A percentile compares a stretch with the other conserved stretches of the same genome.
Conservation (phyloP, 2,113 vertebrate species). For the Melospiza georgiana region DNA sequence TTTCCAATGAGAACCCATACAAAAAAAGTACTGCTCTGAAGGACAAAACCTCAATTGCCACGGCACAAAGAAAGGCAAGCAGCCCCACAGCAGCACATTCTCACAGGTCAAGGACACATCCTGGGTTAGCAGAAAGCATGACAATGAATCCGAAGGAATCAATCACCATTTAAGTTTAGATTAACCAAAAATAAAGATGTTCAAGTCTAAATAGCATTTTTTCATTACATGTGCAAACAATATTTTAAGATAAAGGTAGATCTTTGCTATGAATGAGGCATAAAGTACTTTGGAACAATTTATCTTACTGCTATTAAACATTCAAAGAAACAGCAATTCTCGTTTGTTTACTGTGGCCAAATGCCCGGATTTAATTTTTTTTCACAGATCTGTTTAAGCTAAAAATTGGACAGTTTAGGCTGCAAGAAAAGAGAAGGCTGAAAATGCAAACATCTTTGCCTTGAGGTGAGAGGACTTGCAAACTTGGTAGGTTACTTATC, state of each 20-base stretch:
- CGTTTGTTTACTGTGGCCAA: slow-evolving; percentile 60
- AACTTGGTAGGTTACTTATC: neutral
- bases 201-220: neutral
- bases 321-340: slow-evolving; percentile 47
- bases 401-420: slow-evolving; percentile 13
- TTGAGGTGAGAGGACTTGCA: neutral
- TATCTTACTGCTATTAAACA: slow-evolving; percentile 50
- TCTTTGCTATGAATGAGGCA: neutral
- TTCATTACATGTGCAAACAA: neutral
- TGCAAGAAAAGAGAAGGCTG: neutral
- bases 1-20: neutral
- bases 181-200: neutral
- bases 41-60: neutral
- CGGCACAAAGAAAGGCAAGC: neutral
- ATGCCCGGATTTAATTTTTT: slow-evolving; percentile 57
- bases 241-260: neutral
- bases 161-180: neutral
- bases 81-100: neutral
- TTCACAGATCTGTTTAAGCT: slow-evolving; percentile 53
- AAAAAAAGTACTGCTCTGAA: neutral
- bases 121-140: neutral
- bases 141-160: neutral
- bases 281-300: neutral
- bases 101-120: neutral
- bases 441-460: neutral